These are phyloP conservation scores for Lamellibrachia columna DNA, from an alignment of 2,888 invertebrate genomes.

Conservation along the genomic window DNA sequence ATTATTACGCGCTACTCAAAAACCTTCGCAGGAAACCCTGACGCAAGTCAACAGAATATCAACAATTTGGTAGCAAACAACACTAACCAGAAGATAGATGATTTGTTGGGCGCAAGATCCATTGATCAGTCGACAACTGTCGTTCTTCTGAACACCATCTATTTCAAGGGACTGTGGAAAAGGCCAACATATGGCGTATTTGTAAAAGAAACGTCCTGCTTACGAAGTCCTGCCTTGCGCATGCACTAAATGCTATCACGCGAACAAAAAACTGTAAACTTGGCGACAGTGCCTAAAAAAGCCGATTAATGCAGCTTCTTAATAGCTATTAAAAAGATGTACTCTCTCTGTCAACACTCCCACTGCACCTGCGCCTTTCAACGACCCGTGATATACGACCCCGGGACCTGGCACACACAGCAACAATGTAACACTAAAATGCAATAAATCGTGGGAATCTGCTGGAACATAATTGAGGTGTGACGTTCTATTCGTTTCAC, in stretches of 20 bases:
- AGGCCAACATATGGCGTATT: neutral
- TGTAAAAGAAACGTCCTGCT: neutral
- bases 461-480: too few species aligned
- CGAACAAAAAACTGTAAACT: neutral
- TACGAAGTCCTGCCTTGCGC: neutral
- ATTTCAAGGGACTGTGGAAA: slow-evolving; percentile 68
- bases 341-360: neutral
- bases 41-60: slow-evolving; percentile 69
- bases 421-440: too few species aligned
- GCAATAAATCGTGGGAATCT: too few species aligned
- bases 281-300: neutral
- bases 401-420: too few species aligned
- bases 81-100: slow-evolving; percentile 83
- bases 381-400: too few species aligned
- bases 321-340: neutral
- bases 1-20: too few species aligned
- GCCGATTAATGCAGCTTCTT: neutral
- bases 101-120: slow-evolving; percentile 73
- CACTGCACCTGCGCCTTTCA: too few species aligned
- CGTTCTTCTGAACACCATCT: slow-evolving; percentile 68
- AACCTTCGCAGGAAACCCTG: slow-evolving; percentile 46
- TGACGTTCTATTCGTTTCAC: too few species aligned
- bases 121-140: slow-evolving; percentile 56
- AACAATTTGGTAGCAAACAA: slow-evolving; percentile 81
- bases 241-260: neutral